Percentiles rank a stretch among this genome's conserved stretches.
Conservation (phyloP, 2,888 invertebrate genomes). For the Euplagia quadripunctaria region DNA sequence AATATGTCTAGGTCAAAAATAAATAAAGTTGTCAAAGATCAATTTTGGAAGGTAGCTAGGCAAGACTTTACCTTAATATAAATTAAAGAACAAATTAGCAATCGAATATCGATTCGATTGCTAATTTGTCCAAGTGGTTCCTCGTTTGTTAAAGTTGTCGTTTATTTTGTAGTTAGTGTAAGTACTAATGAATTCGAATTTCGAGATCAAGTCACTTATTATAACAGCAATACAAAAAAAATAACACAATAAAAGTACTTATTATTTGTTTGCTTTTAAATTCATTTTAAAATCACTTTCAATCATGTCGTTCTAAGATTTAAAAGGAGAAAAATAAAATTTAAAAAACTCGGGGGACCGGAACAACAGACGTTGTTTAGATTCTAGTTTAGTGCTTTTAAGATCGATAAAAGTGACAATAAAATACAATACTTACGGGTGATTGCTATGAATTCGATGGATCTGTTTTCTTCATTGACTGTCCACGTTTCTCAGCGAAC, state of each 20-base stretch:
- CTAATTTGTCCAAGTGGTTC: slow-evolving; percentile 38
- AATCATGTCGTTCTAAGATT: neutral
- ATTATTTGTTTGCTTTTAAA: neutral
- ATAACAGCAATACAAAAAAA: neutral
- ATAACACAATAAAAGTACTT: too few species aligned
- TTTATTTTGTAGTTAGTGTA: neutral
- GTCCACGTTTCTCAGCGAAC: slow-evolving; percentile 81
- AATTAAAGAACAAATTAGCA: slow-evolving; percentile 44
- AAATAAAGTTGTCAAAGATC: neutral
- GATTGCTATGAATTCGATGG: slow-evolving; percentile 83
- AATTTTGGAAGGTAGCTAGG: slow-evolving; percentile 14
- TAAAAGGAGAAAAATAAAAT: neutral
- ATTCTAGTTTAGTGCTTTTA: neutral
- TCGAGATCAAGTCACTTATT: neutral
- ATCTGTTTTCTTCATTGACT: slow-evolving; percentile 78
- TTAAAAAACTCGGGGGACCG: neutral
- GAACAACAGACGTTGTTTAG: neutral
- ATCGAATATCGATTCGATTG: slow-evolving; percentile 49
- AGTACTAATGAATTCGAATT: neutral
- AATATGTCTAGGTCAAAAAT: neutral
- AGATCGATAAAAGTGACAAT: slow-evolving; percentile 32
- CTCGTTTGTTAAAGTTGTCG: neutral
- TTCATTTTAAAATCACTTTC: neutral
- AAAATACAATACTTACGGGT: slow-evolving; percentile 75
- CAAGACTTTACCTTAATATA: slow-evolving; percentile 38